Base-by-base conservation (phyloP, 2,888 invertebrate species). In the Chironomus riparius region DNA sequence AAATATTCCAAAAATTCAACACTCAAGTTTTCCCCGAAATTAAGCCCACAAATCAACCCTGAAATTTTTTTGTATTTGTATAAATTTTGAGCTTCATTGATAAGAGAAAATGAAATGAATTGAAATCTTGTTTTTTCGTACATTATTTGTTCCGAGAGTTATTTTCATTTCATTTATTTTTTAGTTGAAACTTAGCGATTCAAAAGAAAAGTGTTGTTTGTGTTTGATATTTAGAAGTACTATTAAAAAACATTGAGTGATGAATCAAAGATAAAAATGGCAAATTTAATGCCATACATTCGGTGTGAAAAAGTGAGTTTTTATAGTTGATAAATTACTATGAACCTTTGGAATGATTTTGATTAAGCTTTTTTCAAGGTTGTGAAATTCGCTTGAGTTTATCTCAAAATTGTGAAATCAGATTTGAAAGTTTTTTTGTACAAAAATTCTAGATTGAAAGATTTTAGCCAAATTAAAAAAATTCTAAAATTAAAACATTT, bases 261-360 rank as follows among this genome's bases (percentile, higher is more conserved):
- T 24, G 24, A 21, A 13, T 65, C 13, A 21, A 13, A 22, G 65
- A 22, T 65, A 22, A 65, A 56, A 65, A 65, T 65, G 22, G 24
- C 24, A 21, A 47, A 70, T 21, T 47, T 18, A 71, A 71, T 71
- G 56, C 24, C 56, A 15, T 38, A 68, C 15, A 28, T 18, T 38
- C 71, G 71, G 24, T 71, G 71, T 71, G 71, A 71, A 50, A 71
- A 50, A 24, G 71, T 71, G 24, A 71, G 71, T 71, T 28, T 24
- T 5, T 50, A 13, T 21, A 5, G 1, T 10, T 10, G 10, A 38
- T 38, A 10, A 38, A 38, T 38, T 38, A 10, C 1, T 38, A 10
- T 38, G 38, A 38, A 38, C 38, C 38, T 38, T 38, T 38, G 38
- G 10, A 38, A 38, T 38, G 38, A 28, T 28, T 28, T 4, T 28